Evolutionary conservation across 2,888 invertebrate species (phyloP), one percentile per base, ranked within the genome.

Genomic region (Geotrupes spiniger): DNA sequence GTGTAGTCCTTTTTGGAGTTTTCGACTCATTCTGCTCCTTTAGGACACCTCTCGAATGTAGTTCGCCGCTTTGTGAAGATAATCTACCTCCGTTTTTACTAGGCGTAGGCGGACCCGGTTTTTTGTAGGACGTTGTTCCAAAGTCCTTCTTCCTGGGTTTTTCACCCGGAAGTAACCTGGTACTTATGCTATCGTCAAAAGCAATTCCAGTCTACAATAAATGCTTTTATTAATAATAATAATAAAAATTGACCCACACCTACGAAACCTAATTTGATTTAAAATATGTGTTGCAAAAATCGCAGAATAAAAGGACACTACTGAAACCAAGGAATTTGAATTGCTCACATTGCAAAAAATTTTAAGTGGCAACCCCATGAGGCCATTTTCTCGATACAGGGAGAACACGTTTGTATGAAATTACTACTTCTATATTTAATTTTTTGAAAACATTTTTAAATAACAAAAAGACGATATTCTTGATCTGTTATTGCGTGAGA

Each of bases 31-130:
- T 63, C 52, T 44, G 45, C n/a, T 84, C 84, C 49, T 77, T 78
- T 21, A 85, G 67, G 0, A 80, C 77, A 54, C 79, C 78, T 16
- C 78, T 74, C 0, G 78, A 68, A 55, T 79, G 79, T 0, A 78
- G 76, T 49, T 83, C 81, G 70, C 80, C 71, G 1, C 70, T 69
- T 69, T 84, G 84, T 37, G 84, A 78, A 0, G 89, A 89, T 5
- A 83, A 72, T 53, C 89, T 77, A 1, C 72, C 73, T 8, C 87
- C 88, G 68, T 89, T 85, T 73, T 89, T 91, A 73, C 89, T 89
- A 0, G 91, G 91, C 1, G 91, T 91, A 15, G 91, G 91, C 36
- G 90, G 91, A 1, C 91, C 91, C 0, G 91, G 91, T 63, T 83
- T 85, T 76, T 89, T 89, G 68, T 91, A 91, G 0, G 87, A 84